These are phyloP conservation scores for Gadus chalcogrammus DNA, from an alignment of 2,113 vertebrate species.

Conservation along the genomic window DNA sequence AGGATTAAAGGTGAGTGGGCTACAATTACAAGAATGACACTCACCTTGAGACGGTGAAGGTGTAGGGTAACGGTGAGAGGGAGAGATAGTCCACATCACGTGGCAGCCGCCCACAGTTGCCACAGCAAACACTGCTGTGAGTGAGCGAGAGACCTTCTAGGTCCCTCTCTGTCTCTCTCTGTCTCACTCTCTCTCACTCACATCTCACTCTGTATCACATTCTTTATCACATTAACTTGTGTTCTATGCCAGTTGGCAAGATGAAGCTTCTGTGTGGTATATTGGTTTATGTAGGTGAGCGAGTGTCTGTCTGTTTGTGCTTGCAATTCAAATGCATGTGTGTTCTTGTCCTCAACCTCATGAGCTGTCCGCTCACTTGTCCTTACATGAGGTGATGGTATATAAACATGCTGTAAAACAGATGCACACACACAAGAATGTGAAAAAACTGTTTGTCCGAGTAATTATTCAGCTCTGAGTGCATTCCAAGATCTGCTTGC, in stretches of 20 bases:
- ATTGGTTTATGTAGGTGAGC: not conserved
- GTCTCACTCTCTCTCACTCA: no score
- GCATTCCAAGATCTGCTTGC: slow-evolving; percentile 14
- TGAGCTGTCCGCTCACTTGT: no score
- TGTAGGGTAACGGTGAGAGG: not conserved
- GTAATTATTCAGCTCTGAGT: slow-evolving; percentile 48
- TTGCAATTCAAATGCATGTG: not conserved
- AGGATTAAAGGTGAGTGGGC: not conserved
- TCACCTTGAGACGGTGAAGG: slow-evolving; percentile 9
- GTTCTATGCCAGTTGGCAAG: not conserved
- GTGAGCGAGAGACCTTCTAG: slow-evolving; percentile 4
- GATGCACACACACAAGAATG: not conserved
- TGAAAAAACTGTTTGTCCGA: slow-evolving; percentile 21
- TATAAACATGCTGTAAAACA: no score
- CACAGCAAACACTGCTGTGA: no score
- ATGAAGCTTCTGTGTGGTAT: not conserved
- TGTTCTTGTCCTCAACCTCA: no score
- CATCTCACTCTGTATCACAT: not conserved
- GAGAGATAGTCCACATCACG: not conserved
- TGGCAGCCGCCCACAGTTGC: no score
- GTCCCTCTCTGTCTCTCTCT: not conserved
- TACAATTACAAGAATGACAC: not conserved
- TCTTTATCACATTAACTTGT: no score
- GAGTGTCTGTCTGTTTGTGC: not conserved
- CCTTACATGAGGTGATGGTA: no score